phyloP scores from a whole-genome alignment of 2,888 invertebrate genomes.

The Uropetala carovei region DNA sequence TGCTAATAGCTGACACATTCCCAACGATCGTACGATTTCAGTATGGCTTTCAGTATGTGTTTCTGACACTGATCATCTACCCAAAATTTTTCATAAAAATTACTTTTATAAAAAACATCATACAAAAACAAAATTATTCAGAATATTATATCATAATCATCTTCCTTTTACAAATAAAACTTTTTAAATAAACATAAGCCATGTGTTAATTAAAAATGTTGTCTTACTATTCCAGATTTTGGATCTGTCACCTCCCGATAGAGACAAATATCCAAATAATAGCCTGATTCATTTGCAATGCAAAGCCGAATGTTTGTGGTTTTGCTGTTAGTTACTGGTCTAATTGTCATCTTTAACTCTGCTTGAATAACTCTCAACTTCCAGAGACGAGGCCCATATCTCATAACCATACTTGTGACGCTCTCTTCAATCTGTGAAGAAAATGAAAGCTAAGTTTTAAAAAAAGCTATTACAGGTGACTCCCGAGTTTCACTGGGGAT shows the following conservation, averaged over 20 bases:
- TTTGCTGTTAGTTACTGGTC: constrained; percentile 87
- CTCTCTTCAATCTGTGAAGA: constrained; percentile 90
- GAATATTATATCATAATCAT: no score
- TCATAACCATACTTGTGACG: constrained; percentile 96
- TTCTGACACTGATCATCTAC: no score
- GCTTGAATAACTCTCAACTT: constrained; percentile 97
- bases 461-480: no score
- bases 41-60: no score
- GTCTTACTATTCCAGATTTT: constrained; percentile 85
- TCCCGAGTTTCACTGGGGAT: no score
- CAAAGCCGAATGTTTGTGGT: constrained; percentile 93
- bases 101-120: no score
- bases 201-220: constrained; percentile 1
- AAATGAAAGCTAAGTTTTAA: constrained; percentile 4
- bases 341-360: constrained; percentile 95
- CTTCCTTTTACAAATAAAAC: not conserved
- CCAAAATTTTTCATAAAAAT: no score
- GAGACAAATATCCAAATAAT: constrained; percentile 94
- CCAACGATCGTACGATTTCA: no score
- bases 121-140: no score
- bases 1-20: no score
- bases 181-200: not conserved
- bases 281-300: constrained; percentile 97
- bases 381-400: constrained; percentile 97
- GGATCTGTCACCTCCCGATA: constrained; percentile 94